Conservation (phyloP, 2,113 vertebrate species). For the Mormyrus iriodes region DNA sequence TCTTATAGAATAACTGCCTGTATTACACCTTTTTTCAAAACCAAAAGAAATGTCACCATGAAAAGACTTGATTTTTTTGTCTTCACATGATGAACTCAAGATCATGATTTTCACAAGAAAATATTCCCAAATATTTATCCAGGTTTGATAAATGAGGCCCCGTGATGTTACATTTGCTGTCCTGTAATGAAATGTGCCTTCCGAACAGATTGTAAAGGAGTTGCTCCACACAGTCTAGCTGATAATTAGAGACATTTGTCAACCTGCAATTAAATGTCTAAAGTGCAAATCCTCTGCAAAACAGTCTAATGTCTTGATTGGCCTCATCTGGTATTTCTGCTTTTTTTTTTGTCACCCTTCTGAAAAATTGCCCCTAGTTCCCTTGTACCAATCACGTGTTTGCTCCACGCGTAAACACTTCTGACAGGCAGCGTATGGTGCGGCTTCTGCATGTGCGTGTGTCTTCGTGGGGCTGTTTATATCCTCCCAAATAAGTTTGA, state of each 20-base stretch:
- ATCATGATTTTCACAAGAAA: neutral
- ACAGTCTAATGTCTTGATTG: neutral
- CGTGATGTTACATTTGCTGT: neutral
- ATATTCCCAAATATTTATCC: neutral
- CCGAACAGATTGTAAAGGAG: neutral
- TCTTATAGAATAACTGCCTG: neutral
- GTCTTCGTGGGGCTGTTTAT: neutral
- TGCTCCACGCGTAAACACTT: neutral
- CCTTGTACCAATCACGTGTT: neutral
- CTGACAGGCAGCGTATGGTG: neutral
- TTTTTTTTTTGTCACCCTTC: neutral
- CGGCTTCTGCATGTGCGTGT: neutral
- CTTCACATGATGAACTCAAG: neutral
- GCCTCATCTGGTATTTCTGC: neutral
- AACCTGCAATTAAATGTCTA: conserved; percentile 15
- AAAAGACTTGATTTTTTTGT: neutral
- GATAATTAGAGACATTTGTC: conserved; percentile 12
- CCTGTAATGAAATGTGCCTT: neutral
- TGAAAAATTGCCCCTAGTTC: neutral
- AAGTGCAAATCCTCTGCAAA: conserved; percentile 5
- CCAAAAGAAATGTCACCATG: neutral
- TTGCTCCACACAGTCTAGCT: neutral
- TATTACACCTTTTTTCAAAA: neutral
- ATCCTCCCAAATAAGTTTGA: neutral
- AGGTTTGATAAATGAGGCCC: neutral